Evolutionary conservation across 1,140 invertebrate genomes (phyloP), one percentile per base, ranked within the genome.

Genomic region (Saccostrea cuccullata): DNA sequence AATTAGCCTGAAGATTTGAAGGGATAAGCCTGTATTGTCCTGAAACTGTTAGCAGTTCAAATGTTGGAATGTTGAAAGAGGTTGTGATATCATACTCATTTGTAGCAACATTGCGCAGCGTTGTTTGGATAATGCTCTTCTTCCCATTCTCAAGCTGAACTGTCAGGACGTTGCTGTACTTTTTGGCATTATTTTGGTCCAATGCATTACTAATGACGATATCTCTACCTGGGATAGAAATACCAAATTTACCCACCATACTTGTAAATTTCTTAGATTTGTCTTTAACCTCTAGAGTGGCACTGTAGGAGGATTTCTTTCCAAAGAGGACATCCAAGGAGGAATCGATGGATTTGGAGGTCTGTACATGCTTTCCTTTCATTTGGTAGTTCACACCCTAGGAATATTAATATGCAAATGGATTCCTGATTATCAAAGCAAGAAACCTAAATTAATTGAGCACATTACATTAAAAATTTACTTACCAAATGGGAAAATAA

Each of bases 311-410:
- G 26, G 85, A 55, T 87, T 89, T 90, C 47, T 85, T 87, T 12
- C 86, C 58, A 26, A 85, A 26, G 23, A 88, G 20, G n/a, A 87
- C 56, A 9, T 83, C 23, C 4, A 90, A 13, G 36, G 55, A 84
- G 11, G 89, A 87, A 30, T 90, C 90, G 15, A 91, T 11, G 12
- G 87, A 84, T 70, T 89, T 90, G 13, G 60, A 67, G 20, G 89
- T 47, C 56, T 91, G 90, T 1, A 40, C 40, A 23, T 90, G 90
- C 11, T 86, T 87, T 55, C 88, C 73, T 84, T 89, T 90, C 13
- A 86, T 36, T 17, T 87, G 60, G 0, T 90, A n/a, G 60, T 89
- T 70, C 20, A 89, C 84, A 55, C 55, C 86, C 91, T 47, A 47
- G 2, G 6, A 2, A 47, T 6, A 47, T 47, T 47, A 3, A 47